Percentiles rank a stretch among this genome's conserved stretches.
phyloP scores from a whole-genome alignment of 2,888 invertebrate species.

The Pristionchus arcanus region DNA sequence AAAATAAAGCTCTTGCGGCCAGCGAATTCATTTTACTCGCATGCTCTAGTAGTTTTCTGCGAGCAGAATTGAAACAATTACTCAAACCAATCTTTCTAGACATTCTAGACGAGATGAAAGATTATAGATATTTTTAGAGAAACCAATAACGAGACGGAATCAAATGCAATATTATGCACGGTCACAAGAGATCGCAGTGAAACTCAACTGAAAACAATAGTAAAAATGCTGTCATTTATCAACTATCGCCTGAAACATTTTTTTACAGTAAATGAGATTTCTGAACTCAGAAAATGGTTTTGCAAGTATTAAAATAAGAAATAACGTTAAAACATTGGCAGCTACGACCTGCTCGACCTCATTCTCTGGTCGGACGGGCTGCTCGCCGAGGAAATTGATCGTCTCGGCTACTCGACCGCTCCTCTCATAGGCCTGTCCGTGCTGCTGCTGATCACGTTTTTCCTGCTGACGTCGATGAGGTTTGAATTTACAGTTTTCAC shows the following conservation, averaged over 20 bases:
- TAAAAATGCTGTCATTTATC: no score
- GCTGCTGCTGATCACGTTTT: conserved; percentile 45
- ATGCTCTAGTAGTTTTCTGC: no score
- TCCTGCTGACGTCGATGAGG: conserved; percentile 51
- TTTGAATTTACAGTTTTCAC: no score
- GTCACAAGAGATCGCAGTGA: no score
- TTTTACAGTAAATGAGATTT: no score
- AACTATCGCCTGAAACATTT: no score
- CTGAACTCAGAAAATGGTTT: no score
- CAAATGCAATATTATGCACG: neutral
- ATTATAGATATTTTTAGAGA: neutral
- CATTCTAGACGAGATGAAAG: neutral
- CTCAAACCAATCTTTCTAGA: no score
- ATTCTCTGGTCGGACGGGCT: conserved; percentile 50
- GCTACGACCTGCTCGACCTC: conserved; percentile 51
- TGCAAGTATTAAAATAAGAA: neutral
- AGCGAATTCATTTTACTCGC: no score
- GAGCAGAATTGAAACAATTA: no score
- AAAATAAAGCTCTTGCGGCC: no score
- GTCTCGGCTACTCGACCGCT: conserved; percentile 44
- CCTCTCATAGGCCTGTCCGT: conserved; percentile 45
- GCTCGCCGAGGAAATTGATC: conserved; percentile 45
- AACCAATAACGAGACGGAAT: neutral
- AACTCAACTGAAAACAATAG: no score
- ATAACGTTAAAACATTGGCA: neutral